Conservation (phyloP, 2,888 invertebrate species). For the Orthosia cruda region DNA sequence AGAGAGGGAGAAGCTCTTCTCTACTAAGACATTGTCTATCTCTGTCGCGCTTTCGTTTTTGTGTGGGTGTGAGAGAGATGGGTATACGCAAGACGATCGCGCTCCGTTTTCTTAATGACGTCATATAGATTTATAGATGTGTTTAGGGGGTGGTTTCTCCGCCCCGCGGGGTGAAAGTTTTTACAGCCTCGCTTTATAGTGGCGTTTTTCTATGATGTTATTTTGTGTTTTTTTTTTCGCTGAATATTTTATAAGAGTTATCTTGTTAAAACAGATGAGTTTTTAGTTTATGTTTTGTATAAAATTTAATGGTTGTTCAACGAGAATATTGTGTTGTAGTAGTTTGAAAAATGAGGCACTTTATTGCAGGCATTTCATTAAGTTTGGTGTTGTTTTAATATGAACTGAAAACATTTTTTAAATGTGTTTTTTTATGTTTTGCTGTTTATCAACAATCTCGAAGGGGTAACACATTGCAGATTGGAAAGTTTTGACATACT, state of each 20-base stretch:
- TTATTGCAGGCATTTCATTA: background rate
- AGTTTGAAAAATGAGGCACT: background rate
- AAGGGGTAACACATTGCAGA: background rate
- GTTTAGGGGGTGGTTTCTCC: conserved; percentile 75
- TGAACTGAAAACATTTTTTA: background rate
- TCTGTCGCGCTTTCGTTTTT: conserved; percentile 75
- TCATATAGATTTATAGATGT: conserved; percentile 91
- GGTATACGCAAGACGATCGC: conserved; percentile 87
- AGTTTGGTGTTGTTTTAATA: background rate
- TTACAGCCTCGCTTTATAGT: conserved; percentile 80
- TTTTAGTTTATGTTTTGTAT: conserved; percentile 5
- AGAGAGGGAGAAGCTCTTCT: conserved; percentile 77
- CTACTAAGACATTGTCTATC: conserved; percentile 84
- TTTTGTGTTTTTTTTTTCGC: conserved; percentile 58
- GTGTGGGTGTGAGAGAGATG: conserved; percentile 79
- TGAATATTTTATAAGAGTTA: conserved; percentile 37
- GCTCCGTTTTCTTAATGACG: conserved; percentile 90
- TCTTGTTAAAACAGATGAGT: conserved; percentile 38
- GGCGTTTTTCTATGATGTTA: conserved; percentile 69
- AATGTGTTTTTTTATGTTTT: too few species aligned
- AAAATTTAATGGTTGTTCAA: background rate
- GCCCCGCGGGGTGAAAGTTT: conserved; percentile 84
- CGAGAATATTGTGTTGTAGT: background rate
- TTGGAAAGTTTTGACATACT: too few species aligned
- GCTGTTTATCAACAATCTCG: background rate